phyloP scores from a whole-genome alignment of 1,140 invertebrate species.

The Pogonomyrmex californicus region DNA sequence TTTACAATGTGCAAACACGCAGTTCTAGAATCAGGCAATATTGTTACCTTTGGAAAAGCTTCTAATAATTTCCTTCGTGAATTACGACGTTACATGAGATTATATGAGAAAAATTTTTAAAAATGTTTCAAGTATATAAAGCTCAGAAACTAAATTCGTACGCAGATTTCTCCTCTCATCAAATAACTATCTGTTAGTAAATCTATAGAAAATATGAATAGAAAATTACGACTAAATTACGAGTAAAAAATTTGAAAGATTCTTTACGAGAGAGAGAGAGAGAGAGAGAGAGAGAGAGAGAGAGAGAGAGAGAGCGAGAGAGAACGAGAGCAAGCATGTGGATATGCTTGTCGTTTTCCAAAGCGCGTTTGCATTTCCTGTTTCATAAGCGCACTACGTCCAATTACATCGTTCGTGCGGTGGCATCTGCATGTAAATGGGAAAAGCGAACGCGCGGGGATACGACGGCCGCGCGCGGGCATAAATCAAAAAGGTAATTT shows the following conservation, averaged over 20 bases:
- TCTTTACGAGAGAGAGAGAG: conserved; percentile 37
- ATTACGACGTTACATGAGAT: not conserved
- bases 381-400: conserved; percentile 63
- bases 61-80: not conserved
- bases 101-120: not conserved
- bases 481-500: conserved; percentile 80
- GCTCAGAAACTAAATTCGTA: not conserved
- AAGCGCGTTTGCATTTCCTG: conserved; percentile 64
- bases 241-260: conserved; percentile 10
- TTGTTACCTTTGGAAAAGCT: not conserved
- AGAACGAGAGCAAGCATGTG: conserved; percentile 30
- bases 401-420: conserved; percentile 68
- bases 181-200: not conserved
- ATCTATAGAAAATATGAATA: not conserved
- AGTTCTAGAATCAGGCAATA: conserved; percentile 3
- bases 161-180: not conserved
- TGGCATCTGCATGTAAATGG: conserved; percentile 77
- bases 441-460: conserved; percentile 65
- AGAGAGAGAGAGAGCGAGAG: too few relatives aligned
- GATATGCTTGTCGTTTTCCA: conserved; percentile 31
- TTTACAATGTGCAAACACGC: conserved; percentile 3
- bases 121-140: not conserved
- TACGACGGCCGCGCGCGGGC: conserved; percentile 61
- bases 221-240: not conserved
- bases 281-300: too few relatives aligned